Percentiles rank a stretch among this genome's conserved stretches.
These are phyloP conservation scores for Branchellion lobata DNA, from an alignment of 2,888 invertebrate genomes.

Conservation along the genomic window DNA sequence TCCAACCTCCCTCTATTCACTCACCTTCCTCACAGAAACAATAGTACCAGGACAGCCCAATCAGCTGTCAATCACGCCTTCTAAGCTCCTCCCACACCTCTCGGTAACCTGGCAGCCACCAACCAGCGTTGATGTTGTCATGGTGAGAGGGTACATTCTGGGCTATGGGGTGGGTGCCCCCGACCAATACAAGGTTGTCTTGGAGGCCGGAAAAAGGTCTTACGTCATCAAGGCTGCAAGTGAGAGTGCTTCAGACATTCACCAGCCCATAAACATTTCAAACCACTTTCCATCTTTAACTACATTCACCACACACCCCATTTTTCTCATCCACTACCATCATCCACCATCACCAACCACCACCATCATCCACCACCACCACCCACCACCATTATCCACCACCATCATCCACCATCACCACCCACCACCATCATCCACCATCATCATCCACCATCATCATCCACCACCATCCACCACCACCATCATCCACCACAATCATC, in stretches of 20 bases:
- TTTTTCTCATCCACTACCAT: background rate
- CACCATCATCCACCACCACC: too few species aligned
- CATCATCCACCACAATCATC: too few species aligned
- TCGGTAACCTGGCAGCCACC: conserved; percentile 85
- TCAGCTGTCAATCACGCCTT: conserved; percentile 75
- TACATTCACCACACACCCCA: background rate
- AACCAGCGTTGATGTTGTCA: conserved; percentile 74
- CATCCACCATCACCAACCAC: too few species aligned
- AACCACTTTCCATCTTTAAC: too few species aligned
- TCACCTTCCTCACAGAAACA: conserved; percentile 57
- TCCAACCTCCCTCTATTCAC: too few species aligned
- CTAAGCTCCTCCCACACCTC: conserved; percentile 75
- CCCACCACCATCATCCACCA: too few species aligned
- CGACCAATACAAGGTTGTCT: conserved; percentile 76
- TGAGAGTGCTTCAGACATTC: conserved; percentile 65
- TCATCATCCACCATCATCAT: too few species aligned
- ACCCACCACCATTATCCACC: too few species aligned
- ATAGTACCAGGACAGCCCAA: conserved; percentile 82
- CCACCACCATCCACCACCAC: too few species aligned
- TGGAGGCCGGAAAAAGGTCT: conserved; percentile 79
- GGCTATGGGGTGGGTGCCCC: conserved; percentile 96
- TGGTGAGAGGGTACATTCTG: conserved; percentile 84
- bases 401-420: too few species aligned
- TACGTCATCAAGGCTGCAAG: conserved; percentile 78
- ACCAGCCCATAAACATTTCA: too few species aligned